A percentile compares a stretch with the other conserved stretches of the same genome.
phyloP scores from a whole-genome alignment of 2,888 invertebrate species.

The Plagodis pulveraria region DNA sequence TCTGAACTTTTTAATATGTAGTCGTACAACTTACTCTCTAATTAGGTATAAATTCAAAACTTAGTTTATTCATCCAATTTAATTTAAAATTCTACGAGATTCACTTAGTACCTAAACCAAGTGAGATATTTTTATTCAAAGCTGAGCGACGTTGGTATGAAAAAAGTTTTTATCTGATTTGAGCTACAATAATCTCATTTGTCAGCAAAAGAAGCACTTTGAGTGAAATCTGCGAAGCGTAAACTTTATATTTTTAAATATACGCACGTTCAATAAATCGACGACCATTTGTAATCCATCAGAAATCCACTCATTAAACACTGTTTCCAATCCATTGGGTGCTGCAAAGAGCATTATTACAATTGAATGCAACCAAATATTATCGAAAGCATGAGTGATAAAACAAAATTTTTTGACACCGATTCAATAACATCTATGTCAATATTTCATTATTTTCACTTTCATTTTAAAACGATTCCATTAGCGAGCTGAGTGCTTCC shows the following conservation, averaged over 20 bases:
- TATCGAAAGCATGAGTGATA: conserved; percentile 46
- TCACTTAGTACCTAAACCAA: too few species aligned
- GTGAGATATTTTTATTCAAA: too few species aligned
- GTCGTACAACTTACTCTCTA: too few species aligned
- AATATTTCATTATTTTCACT: conserved; percentile 80
- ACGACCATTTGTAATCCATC: conserved; percentile 49
- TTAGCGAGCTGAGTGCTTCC: conserved; percentile 71
- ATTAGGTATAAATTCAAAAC: too few species aligned
- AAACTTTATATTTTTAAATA: conserved; percentile 4
- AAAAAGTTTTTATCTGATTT: not conserved
- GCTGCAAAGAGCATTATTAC: conserved; percentile 64
- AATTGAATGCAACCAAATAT: conserved; percentile 38
- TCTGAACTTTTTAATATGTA: too few species aligned
- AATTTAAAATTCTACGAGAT: too few species aligned
- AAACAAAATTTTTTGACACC: conserved; percentile 65
- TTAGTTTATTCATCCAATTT: too few species aligned
- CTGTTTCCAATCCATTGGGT: conserved; percentile 67
- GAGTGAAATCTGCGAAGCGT: not conserved
- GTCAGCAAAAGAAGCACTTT: not conserved
- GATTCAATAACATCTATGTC: conserved; percentile 69
- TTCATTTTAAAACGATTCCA: conserved; percentile 72
- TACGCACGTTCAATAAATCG: conserved; percentile 14
- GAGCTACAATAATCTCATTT: not conserved
- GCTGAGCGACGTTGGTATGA: too few species aligned
- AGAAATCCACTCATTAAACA: conserved; percentile 60